Evolutionary conservation across 2,888 invertebrate genomes (phyloP).

Genomic region (Craniophora ligustri): DNA sequence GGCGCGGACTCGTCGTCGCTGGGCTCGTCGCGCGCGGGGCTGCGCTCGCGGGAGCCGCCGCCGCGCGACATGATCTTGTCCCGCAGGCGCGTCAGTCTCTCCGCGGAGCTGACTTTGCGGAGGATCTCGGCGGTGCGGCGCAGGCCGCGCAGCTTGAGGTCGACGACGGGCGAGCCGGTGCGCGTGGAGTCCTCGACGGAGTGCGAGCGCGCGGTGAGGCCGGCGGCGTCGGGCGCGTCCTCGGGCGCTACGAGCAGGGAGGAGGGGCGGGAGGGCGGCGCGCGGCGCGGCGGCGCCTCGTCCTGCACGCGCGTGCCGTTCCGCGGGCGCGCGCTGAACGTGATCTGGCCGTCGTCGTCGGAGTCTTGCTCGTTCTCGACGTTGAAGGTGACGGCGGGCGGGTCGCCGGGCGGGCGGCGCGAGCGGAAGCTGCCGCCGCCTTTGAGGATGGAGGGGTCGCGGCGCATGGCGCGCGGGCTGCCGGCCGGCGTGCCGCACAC

Average conservation of each 20-base stretch:
- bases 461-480: constrained; percentile 66
- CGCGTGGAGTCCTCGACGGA: constrained; percentile 80
- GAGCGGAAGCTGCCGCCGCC: constrained; percentile 67
- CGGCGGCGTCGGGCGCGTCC: constrained; percentile 53
- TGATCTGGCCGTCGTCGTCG: constrained; percentile 81
- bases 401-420: constrained; percentile 64
- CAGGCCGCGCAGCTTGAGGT: constrained; percentile 72
- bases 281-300: constrained; percentile 57
- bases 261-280: constrained; percentile 64
- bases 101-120: constrained; percentile 79
- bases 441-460: constrained; percentile 76
- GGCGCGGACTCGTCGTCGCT: constrained; percentile 92
- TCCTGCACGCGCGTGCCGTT: constrained; percentile 55
- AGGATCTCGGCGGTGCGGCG: constrained; percentile 77
- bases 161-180: constrained; percentile 67
- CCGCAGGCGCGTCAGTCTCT: constrained; percentile 75
- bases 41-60: constrained; percentile 76
- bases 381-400: constrained; percentile 84
- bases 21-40: constrained; percentile 71
- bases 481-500: constrained; percentile 60
- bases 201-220: constrained; percentile 69
- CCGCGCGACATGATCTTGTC: constrained; percentile 77
- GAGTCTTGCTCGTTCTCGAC: constrained; percentile 83
- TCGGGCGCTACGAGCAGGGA: constrained; percentile 70
- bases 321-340: constrained; percentile 75